Evolutionary conservation across 1,140 invertebrate genomes (phyloP).

Genomic region (Oppia nitens): DNA sequence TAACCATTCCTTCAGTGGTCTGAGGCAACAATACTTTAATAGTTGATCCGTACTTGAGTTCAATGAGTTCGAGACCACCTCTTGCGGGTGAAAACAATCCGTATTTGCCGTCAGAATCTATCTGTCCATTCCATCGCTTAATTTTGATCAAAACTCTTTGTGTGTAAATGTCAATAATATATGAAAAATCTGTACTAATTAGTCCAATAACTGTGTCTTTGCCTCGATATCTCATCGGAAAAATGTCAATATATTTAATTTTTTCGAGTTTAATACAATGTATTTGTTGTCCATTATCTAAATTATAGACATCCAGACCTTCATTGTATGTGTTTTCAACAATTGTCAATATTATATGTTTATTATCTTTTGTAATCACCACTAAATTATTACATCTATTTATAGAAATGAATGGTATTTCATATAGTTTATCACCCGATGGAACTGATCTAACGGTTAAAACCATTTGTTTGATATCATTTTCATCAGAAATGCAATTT

Average conservation of each 20-base stretch:
- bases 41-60: constrained; percentile 59
- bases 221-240: not conserved
- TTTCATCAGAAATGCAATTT: not conserved
- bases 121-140: constrained; percentile 35
- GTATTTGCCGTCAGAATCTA: constrained; percentile 36
- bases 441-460: not conserved
- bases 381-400: not conserved
- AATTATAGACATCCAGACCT: not conserved
- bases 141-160: constrained; percentile 34
- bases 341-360: not conserved
- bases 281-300: not conserved
- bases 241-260: constrained; percentile 12
- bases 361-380: not conserved
- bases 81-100: constrained; percentile 79
- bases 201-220: constrained; percentile 43
- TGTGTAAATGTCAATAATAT: constrained; percentile 36
- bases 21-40: constrained; percentile 66
- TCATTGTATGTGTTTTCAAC: not conserved
- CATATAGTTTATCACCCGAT: not conserved
- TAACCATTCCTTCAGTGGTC: constrained; percentile 89
- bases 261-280: constrained; percentile 22
- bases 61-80: constrained; percentile 77
- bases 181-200: constrained; percentile 75
- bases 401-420: not conserved
- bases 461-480: constrained; percentile 30